Conservation (phyloP, 2,888 invertebrate species). For the Uloborus plumipes region DNA sequence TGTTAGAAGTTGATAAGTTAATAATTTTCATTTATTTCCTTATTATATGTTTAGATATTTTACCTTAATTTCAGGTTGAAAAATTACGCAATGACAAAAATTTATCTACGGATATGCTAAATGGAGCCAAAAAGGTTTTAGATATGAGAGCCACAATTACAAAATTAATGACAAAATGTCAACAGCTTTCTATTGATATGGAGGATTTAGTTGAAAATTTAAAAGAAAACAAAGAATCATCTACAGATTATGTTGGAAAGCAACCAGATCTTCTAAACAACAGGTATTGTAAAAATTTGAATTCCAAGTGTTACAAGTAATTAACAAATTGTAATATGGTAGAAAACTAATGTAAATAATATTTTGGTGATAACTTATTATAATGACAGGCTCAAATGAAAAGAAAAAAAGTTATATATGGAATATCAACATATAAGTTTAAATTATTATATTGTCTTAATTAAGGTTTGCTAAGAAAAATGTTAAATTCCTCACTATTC, state of each 20-base stretch:
- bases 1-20: no score
- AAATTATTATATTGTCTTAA: no score
- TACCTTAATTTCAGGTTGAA: slow-evolving; percentile 68
- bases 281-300: slow-evolving; percentile 73
- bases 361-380: no score
- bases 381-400: no score
- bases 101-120: slow-evolving; percentile 83
- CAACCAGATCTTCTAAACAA: slow-evolving; percentile 81
- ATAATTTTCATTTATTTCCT: no score
- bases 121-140: slow-evolving; percentile 79
- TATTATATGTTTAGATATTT: background rate
- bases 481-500: no score
- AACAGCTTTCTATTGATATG: slow-evolving; percentile 83
- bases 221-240: slow-evolving; percentile 72
- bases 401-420: no score
- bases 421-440: no score
- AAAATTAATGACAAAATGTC: slow-evolving; percentile 87
- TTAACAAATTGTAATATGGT: no score
- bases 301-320: background rate
- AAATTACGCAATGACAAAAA: slow-evolving; percentile 80
- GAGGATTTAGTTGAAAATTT: slow-evolving; percentile 79
- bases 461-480: no score
- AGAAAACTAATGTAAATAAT: no score
- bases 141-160: slow-evolving; percentile 82
- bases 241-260: slow-evolving; percentile 70